A percentile compares a stretch with the other conserved stretches of the same genome.
Evolutionary conservation across 2,888 invertebrate genomes (phyloP).

Genomic region (Melanotus villosus): DNA sequence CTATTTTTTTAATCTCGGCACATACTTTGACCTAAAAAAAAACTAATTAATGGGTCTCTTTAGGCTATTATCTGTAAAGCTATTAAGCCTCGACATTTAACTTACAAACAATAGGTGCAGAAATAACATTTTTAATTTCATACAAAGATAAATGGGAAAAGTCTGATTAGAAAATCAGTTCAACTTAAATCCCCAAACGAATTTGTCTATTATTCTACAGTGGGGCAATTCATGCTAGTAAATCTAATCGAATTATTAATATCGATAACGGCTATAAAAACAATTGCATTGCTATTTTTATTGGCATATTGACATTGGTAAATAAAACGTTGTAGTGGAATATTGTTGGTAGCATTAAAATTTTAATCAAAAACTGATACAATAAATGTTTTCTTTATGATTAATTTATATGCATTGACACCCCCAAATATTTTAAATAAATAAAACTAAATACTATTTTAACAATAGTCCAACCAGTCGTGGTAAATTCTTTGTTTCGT

Average conservation of each 20-base stretch:
- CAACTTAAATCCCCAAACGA: too few relatives aligned
- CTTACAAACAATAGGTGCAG: too few relatives aligned
- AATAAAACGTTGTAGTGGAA: not conserved
- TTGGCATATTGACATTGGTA: not conserved
- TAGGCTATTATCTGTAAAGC: too few relatives aligned
- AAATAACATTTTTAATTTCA: too few relatives aligned
- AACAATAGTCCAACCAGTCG: too few relatives aligned
- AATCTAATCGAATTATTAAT: slow-evolving; percentile 1
- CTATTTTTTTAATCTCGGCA: too few relatives aligned
- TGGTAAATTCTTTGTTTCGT: too few relatives aligned
- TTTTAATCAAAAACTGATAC: not conserved
- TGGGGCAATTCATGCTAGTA: not conserved
- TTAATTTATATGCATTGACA: not conserved
- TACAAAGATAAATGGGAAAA: too few relatives aligned
- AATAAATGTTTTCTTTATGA: not conserved
- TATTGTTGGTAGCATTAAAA: not conserved
- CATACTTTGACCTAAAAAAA: too few relatives aligned
- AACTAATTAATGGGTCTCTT: too few relatives aligned
- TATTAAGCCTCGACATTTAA: too few relatives aligned
- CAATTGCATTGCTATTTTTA: not conserved
- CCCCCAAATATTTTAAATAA: not conserved
- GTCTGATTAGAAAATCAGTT: too few relatives aligned
- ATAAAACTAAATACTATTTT: not conserved
- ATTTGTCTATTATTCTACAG: not conserved
- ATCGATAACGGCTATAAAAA: not conserved